phyloP scores from a whole-genome alignment of 2,888 invertebrate species.

The Lacanobia wlatinum region DNA sequence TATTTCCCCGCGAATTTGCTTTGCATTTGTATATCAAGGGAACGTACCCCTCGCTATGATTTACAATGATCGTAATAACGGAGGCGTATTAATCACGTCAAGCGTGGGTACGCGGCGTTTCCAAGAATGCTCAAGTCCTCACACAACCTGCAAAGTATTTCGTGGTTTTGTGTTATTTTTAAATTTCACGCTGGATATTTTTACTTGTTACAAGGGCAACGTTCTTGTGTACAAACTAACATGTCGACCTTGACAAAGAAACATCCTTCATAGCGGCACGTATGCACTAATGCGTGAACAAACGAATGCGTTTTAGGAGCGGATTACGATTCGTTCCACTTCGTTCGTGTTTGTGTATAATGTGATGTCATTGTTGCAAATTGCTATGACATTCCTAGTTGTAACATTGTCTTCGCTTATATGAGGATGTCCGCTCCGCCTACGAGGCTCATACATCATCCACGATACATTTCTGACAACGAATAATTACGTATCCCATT shows the following conservation, averaged over 20 bases:
- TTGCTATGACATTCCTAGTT: slow-evolving; percentile 83
- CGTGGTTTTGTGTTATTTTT: slow-evolving; percentile 74
- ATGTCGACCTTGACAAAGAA: slow-evolving; percentile 76
- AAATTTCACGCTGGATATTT: slow-evolving; percentile 74
- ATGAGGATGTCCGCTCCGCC: slow-evolving; percentile 87
- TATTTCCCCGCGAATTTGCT: slow-evolving; percentile 53
- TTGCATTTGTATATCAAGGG: slow-evolving; percentile 66
- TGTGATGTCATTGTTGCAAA: slow-evolving; percentile 80
- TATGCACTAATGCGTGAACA: slow-evolving; percentile 61
- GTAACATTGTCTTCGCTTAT: slow-evolving; percentile 83
- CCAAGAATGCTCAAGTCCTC: slow-evolving; percentile 64
- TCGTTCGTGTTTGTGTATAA: slow-evolving; percentile 72
- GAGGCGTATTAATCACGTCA: slow-evolving; percentile 70
- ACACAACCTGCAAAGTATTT: slow-evolving; percentile 63
- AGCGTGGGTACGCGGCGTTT: slow-evolving; percentile 48
- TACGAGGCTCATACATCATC: slow-evolving; percentile 78
- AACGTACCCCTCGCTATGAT: slow-evolving; percentile 63
- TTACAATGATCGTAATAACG: slow-evolving; percentile 68
- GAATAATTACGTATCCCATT: slow-evolving; percentile 57
- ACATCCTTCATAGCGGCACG: slow-evolving; percentile 61
- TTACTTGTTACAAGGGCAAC: slow-evolving; percentile 75
- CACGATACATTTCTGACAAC: slow-evolving; percentile 64
- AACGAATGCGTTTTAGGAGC: slow-evolving; percentile 60
- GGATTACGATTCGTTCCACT: slow-evolving; percentile 62
- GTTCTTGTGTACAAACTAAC: slow-evolving; percentile 73